Evolutionary conservation across 2,797 vertebrate genomes (phyloP).

Genomic region (Echiichthys vipera): DNA sequence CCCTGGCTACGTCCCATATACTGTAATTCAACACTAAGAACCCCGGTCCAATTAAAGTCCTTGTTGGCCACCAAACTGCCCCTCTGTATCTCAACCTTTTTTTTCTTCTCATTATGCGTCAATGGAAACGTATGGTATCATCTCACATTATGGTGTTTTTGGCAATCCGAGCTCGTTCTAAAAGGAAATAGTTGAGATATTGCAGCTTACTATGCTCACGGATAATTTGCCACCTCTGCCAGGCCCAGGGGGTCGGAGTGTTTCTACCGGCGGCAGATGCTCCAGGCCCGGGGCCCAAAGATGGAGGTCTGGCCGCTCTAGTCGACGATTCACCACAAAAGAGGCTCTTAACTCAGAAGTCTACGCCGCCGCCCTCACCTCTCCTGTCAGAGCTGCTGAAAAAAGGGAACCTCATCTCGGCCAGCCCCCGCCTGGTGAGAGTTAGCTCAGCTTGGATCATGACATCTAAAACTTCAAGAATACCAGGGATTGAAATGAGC

Average conservation of each 20-base stretch:
- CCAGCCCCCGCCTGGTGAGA: slow-evolving; percentile 89
- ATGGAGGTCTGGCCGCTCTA: slow-evolving; percentile 89
- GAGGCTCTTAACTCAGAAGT: slow-evolving; percentile 94
- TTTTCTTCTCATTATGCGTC: neutral
- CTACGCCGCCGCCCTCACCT: slow-evolving; percentile 96
- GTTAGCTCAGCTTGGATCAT: neutral
- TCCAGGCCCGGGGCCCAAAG: slow-evolving; percentile 81
- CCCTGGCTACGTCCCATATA: neutral
- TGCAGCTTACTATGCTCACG: neutral
- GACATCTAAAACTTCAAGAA: neutral
- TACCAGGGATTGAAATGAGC: neutral
- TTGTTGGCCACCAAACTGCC: neutral
- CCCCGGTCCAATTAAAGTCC: neutral
- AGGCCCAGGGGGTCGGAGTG: slow-evolving; percentile 89
- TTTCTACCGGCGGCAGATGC: slow-evolving; percentile 89
- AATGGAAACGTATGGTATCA: neutral
- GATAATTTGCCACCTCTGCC: slow-evolving; percentile 65
- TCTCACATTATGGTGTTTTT: slow-evolving; percentile 17
- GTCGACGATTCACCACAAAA: slow-evolving; percentile 97
- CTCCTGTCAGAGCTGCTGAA: slow-evolving; percentile 99
- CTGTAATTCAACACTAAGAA: neutral
- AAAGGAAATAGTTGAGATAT: neutral
- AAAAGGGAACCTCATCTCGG: slow-evolving; percentile 96
- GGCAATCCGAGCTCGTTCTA: neutral
- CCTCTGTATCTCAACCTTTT: neutral